Percentiles rank a stretch among this genome's conserved stretches.
phyloP scores from a whole-genome alignment of 2,797 vertebrate species.

The Myotis vivesi region DNA sequence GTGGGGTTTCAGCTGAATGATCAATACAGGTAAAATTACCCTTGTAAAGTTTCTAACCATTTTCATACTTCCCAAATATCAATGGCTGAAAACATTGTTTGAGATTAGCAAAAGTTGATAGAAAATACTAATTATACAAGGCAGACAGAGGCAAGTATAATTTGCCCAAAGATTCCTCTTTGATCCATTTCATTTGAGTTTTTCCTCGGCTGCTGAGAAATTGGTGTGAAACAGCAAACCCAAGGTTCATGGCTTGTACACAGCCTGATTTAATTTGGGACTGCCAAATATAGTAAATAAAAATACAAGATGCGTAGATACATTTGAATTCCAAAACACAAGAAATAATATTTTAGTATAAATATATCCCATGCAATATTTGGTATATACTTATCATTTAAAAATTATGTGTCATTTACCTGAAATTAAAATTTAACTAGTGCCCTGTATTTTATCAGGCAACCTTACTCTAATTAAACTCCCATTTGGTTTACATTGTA shows the following conservation, averaged over 20 bases:
- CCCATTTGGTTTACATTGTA: background rate
- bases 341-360: conserved; percentile 4
- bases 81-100: background rate
- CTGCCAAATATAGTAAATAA: background rate
- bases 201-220: background rate
- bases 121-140: background rate
- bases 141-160: background rate
- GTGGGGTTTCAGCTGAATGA: background rate
- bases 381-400: background rate
- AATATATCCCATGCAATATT: background rate
- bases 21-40: background rate
- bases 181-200: background rate
- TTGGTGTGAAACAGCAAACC: background rate
- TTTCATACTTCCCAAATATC: background rate
- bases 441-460: background rate
- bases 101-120: background rate
- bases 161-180: background rate
- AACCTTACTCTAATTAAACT: background rate
- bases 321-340: conserved; percentile 13
- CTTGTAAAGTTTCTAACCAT: background rate
- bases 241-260: background rate
- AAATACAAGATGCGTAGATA: background rate
- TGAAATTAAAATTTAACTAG: background rate
- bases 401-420: background rate
- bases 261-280: background rate